These are phyloP conservation scores for Sebastes vulpes DNA, from an alignment of 2,797 vertebrate genomes.

Conservation along the genomic window DNA sequence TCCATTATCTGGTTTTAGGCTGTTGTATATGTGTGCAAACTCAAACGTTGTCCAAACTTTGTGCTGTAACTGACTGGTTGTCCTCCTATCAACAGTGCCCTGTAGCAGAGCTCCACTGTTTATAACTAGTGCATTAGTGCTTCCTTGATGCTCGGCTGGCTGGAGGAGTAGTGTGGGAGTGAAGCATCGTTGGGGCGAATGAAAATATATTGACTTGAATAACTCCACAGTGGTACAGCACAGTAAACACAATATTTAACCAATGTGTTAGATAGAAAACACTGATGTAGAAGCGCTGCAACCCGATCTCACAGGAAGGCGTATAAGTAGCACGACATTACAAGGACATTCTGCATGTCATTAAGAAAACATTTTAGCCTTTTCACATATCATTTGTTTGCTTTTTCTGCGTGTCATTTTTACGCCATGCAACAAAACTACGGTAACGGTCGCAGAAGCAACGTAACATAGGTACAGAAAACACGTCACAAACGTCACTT, in stretches of 20 bases:
- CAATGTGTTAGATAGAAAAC: not conserved
- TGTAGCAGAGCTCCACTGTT: constrained; percentile 13
- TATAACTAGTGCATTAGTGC: not conserved
- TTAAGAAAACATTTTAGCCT: not conserved
- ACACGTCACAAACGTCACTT: not conserved
- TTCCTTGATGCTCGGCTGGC: not conserved
- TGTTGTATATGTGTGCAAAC: not conserved
- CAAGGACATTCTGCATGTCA: not conserved
- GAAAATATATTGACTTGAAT: constrained; percentile 16
- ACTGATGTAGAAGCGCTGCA: not conserved
- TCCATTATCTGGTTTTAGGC: not conserved
- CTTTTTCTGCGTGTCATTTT: not conserved
- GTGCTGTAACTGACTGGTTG: not conserved
- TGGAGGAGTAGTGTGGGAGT: constrained; percentile 24
- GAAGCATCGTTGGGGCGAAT: constrained; percentile 5
- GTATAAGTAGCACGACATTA: too few species aligned
- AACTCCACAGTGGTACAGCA: not conserved
- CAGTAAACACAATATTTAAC: not conserved
- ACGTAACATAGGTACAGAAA: too few species aligned
- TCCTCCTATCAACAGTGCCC: not conserved
- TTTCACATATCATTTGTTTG: too few species aligned
- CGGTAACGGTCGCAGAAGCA: not conserved
- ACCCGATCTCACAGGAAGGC: not conserved
- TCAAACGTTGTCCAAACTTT: not conserved
- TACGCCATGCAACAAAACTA: not conserved